Conservation (phyloP, 2,888 invertebrate genomes). For the Drosophila silvestris region DNA sequence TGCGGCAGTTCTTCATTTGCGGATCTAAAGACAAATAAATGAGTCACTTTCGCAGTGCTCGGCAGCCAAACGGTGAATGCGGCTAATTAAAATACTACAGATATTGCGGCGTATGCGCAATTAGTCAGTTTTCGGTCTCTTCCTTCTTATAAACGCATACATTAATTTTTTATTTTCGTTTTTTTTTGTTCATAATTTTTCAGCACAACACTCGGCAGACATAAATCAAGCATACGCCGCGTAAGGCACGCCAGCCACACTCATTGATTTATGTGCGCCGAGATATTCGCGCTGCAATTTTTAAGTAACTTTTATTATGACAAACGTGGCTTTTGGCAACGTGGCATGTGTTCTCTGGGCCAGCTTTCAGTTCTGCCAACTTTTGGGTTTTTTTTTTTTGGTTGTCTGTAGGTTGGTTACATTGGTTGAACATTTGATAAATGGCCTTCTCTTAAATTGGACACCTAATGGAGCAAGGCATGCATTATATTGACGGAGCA, state of each 20-base stretch:
- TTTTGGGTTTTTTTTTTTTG: neutral
- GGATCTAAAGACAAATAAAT: conserved; percentile 33
- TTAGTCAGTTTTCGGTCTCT: conserved; percentile 20
- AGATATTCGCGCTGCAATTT: conserved; percentile 64
- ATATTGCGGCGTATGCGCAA: conserved; percentile 33
- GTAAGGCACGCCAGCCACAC: conserved; percentile 28
- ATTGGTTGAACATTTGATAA: conserved; percentile 54
- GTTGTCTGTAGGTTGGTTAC: conserved; percentile 24
- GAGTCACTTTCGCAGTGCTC: conserved; percentile 6
- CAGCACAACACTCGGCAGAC: conserved; percentile 9
- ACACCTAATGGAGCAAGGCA: conserved; percentile 58
- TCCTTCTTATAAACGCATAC: neutral
- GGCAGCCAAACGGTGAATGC: conserved; percentile 4
- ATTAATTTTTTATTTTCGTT: neutral
- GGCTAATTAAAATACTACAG: conserved; percentile 44
- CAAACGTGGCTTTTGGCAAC: conserved; percentile 58
- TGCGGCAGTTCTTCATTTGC: conserved; percentile 16
- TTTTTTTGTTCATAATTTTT: conserved; percentile 29
- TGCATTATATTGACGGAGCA: conserved; percentile 17
- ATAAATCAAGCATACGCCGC: conserved; percentile 57
- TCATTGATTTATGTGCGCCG: conserved; percentile 68
- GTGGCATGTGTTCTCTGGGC: conserved; percentile 31
- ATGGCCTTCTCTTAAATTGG: conserved; percentile 56
- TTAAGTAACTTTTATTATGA: conserved; percentile 78
- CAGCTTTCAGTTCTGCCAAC: conserved; percentile 15